Evolutionary conservation across 2,113 vertebrate genomes (phyloP), one percentile per base, ranked within the genome.

Genomic region (Labeo catla): DNA sequence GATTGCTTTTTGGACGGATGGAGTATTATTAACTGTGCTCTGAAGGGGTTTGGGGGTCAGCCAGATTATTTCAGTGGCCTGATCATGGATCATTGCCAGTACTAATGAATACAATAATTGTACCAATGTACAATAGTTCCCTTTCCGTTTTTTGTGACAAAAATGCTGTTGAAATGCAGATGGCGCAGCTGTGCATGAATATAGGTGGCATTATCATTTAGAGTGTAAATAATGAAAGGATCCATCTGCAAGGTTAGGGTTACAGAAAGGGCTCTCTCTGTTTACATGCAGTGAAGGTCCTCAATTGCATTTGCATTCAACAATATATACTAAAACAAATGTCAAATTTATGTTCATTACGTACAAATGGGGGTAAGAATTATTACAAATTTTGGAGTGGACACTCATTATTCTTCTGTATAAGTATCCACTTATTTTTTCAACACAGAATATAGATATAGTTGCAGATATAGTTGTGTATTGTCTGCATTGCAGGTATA

Each of bases 201-300:
- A 90, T 91, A 90, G 91, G 92, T 91, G 90, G 89, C 89, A 93
- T 94, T 93, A 93, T 93, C 89, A 93, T 93, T 92, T 93, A 86
- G 90, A 94, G 92, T 92, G 91, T 93, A 92, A 93, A 92, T 93
- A 93, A 92, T 92, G 90, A 94, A 92, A 93, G 89, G 88, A 83
- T 91, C 91, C 92, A 94, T 92, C 94, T 94, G 94, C 92, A 92
- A 89, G 81, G 86, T 90, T 90, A 91, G 86, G 78, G 86, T 84
- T 88, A 83, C 47, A 19, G 68, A 52, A 66, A 2, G 2, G 23
- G 76, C 28, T 76, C 87, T 76, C 87, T 89, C 88, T 88, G 86
- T 76, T 57, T n/a, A 65, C 86, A 86, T 84, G 52, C 82, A 59
- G 68, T 89, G 85, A 91, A 90, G 66, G 23, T 65, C 59, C 45